Evolutionary conservation across 2,888 invertebrate species (phyloP).

Genomic region (Alcis repandata): DNA sequence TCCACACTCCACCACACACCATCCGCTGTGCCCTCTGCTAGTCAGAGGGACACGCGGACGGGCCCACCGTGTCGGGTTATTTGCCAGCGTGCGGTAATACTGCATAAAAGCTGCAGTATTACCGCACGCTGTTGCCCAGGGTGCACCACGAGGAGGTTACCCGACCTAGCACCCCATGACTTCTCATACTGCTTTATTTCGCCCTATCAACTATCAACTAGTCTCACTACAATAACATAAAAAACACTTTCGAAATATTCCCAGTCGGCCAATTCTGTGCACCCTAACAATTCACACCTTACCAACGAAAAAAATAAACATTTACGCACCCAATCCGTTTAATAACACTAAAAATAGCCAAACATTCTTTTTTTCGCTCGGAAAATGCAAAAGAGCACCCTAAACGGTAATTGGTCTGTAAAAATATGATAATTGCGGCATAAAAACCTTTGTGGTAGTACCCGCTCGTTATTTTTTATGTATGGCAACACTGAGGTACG

Average conservation of each 20-base stretch:
- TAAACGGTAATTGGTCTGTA: conserved; percentile 73
- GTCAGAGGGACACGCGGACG: too few relatives aligned
- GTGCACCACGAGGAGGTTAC: too few relatives aligned
- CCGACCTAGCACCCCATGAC: too few relatives aligned
- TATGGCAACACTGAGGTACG: conserved; percentile 60
- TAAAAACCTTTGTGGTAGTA: conserved; percentile 73
- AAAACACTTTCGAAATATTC: background rate
- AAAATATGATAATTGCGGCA: conserved; percentile 81
- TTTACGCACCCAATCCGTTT: conserved; percentile 49
- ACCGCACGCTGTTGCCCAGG: too few relatives aligned
- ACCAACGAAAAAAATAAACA: conserved; percentile 28
- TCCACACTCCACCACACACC: too few relatives aligned
- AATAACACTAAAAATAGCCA: conserved; percentile 50
- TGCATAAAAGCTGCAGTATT: too few relatives aligned
- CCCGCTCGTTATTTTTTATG: conserved; percentile 75
- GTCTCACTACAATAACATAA: too few relatives aligned
- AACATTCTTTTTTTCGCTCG: conserved; percentile 52
- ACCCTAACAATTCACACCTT: conserved; percentile 16
- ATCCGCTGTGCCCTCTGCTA: too few relatives aligned
- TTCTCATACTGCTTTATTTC: too few relatives aligned
- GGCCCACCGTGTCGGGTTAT: too few relatives aligned
- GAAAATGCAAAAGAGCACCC: conserved; percentile 62
- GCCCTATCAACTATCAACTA: too few relatives aligned
- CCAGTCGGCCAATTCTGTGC: conserved; percentile 12
- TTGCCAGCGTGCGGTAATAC: too few relatives aligned